phyloP scores from a whole-genome alignment of 2,113 vertebrate species.

The Lophura nycthemera region DNA sequence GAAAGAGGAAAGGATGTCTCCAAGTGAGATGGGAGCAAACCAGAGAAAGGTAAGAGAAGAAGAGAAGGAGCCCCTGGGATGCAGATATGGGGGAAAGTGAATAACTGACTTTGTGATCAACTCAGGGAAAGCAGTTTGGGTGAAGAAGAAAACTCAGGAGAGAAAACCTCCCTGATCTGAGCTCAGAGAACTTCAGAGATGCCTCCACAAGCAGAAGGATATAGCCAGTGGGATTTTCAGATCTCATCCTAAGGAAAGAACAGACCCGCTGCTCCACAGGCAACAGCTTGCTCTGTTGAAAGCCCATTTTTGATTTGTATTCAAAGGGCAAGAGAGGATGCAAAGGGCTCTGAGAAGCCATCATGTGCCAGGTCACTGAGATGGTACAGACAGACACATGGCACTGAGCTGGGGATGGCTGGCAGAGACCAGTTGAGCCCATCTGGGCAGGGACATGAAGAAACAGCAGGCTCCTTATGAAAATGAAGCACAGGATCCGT shows the following conservation, averaged over 20 bases:
- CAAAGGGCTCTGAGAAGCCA: constrained; percentile 13
- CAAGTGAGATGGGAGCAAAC: background rate
- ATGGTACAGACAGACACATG: background rate
- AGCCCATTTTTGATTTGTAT: constrained; percentile 40
- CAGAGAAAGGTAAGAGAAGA: background rate
- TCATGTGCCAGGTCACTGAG: constrained; percentile 33
- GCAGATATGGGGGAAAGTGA: background rate
- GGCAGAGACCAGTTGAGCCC: background rate
- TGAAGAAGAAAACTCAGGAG: constrained; percentile 24
- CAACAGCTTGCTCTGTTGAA: constrained; percentile 38
- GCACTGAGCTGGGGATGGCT: background rate
- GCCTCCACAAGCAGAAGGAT: background rate
- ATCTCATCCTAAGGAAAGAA: constrained; percentile 15
- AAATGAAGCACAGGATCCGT: fast-evolving
- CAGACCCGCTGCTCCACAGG: constrained; percentile 21
- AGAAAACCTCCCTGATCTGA: background rate
- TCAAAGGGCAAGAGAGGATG: background rate
- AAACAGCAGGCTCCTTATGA: background rate
- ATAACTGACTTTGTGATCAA: background rate
- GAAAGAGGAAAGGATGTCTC: background rate
- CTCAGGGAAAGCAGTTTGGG: background rate
- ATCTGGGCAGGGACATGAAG: background rate
- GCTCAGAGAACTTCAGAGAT: background rate
- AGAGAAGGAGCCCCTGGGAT: background rate
- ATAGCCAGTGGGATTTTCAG: constrained; percentile 28